These are phyloP conservation scores for roundworm (Caenorhabditis elegans) DNA, from an alignment of 1,140 invertebrate species.

Conservation along the genomic window WBcel235 BX284605.5:12589501-12590000, in stretches of 20 bases:
- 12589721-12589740: constrained; percentile 40
- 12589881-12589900: constrained; percentile 43
- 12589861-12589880: constrained; percentile 38
- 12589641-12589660: no score
- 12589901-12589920: constrained; percentile 28
- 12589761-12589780: constrained; percentile 48
- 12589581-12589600: neutral
- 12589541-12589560: constrained; percentile 34
- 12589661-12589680: no score
- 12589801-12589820: neutral
- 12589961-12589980: neutral
- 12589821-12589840: neutral
- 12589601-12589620: neutral
- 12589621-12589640: neutral
- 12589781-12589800: constrained; percentile 34
- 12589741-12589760: constrained; percentile 38
- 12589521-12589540: constrained; percentile 86
- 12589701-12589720: neutral
- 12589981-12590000: constrained; percentile 39
- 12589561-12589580: neutral
- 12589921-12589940: constrained; percentile 12
- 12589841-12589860: constrained; percentile 32
- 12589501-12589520: constrained; percentile 96
- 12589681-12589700: no score
- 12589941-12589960: neutral